A percentile compares a stretch with the other conserved stretches of the same genome.
Evolutionary conservation across 2,888 invertebrate species (phyloP).

Genomic region (Archaeoteleia sp.): DNA sequence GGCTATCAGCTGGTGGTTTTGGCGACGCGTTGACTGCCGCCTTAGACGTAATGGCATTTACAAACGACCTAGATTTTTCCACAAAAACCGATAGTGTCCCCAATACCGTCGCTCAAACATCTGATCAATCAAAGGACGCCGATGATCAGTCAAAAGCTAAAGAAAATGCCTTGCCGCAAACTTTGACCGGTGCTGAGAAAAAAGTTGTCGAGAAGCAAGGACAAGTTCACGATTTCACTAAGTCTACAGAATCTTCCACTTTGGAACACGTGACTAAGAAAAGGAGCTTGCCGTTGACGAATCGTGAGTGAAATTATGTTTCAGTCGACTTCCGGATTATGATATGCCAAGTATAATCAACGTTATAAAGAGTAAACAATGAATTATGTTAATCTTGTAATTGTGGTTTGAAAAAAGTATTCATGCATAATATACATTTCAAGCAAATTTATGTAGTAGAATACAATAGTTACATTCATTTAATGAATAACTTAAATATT

Average conservation of each 20-base stretch:
- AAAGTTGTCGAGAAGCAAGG: conserved; percentile 46
- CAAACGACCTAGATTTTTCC: conserved; percentile 82
- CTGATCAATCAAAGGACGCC: conserved; percentile 36
- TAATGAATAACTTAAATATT: too few relatives aligned
- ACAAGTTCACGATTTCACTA: conserved; percentile 46
- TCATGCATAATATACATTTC: too few relatives aligned
- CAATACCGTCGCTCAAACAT: conserved; percentile 65
- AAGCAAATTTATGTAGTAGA: too few relatives aligned
- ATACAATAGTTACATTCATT: too few relatives aligned
- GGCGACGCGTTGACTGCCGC: conserved; percentile 84
- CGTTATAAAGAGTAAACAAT: background rate
- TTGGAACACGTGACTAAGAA: conserved; percentile 28
- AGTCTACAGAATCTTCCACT: conserved; percentile 22
- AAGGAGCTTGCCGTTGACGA: conserved; percentile 9
- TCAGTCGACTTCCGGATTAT: conserved; percentile 22
- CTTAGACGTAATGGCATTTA: conserved; percentile 89
- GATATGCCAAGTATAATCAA: conserved; percentile 20
- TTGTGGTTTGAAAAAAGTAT: too few relatives aligned
- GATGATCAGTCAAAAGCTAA: conserved; percentile 41
- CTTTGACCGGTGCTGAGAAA: conserved; percentile 27
- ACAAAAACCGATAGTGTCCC: conserved; percentile 58
- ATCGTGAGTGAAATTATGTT: conserved; percentile 48
- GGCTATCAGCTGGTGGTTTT: conserved; percentile 68
- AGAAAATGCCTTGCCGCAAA: conserved; percentile 31
- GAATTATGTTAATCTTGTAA: background rate